phyloP scores from a whole-genome alignment of 2,888 invertebrate species.

The Orthosia gothica region DNA sequence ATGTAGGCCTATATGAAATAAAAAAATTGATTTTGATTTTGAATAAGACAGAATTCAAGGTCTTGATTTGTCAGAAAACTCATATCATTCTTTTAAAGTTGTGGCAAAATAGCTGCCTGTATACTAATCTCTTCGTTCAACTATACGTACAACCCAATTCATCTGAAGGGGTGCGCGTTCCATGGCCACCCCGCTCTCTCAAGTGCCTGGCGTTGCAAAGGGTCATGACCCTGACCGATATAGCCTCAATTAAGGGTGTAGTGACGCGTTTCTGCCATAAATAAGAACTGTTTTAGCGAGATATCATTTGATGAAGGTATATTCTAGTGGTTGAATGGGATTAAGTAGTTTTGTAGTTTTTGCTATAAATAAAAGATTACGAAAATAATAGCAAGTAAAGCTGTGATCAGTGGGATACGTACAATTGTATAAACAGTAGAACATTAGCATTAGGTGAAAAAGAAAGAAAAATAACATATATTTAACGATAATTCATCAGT shows the following conservation, averaged over 20 bases:
- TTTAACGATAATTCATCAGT: no score
- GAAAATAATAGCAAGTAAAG: background rate
- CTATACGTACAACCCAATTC: slow-evolving; percentile 3
- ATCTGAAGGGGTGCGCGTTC: slow-evolving; percentile 13
- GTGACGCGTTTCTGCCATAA: slow-evolving; percentile 6
- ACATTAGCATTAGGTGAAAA: no score
- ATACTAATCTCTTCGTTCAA: no score
- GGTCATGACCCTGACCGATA: slow-evolving; percentile 57
- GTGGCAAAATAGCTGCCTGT: no score
- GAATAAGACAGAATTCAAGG: no score
- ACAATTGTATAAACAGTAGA: no score
- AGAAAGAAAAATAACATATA: no score
- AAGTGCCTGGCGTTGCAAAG: slow-evolving; percentile 9
- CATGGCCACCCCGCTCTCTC: background rate
- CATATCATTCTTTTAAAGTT: no score
- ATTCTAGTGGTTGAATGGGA: background rate
- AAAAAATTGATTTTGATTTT: no score
- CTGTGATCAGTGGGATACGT: background rate
- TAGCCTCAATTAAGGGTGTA: slow-evolving; percentile 19
- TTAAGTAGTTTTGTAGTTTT: background rate
- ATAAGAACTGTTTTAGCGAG: slow-evolving; percentile 5
- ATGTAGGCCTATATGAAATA: no score
- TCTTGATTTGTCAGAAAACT: no score
- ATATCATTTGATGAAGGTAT: slow-evolving; percentile 18
- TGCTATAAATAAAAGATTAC: background rate